These are phyloP conservation scores for Merodon equestris DNA, from an alignment of 2,888 invertebrate genomes.

Conservation along the genomic window DNA sequence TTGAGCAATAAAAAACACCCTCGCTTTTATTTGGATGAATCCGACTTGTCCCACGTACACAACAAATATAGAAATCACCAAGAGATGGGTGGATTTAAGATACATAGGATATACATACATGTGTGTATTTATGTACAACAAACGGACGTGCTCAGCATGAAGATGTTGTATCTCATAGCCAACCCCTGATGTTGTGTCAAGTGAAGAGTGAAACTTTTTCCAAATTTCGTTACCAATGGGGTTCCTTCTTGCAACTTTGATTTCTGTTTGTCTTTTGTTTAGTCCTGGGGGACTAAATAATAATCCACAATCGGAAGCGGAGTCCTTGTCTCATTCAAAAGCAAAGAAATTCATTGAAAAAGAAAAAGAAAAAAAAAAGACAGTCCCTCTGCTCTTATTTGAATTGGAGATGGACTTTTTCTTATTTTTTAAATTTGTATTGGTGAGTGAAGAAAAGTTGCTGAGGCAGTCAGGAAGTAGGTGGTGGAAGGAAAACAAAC, in stretches of 20 bases:
- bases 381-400: not conserved
- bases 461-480: conserved; percentile 22
- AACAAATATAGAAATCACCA: too few relatives aligned
- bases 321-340: conserved; percentile 46
- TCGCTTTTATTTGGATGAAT: conserved; percentile 28
- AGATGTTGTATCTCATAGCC: conserved; percentile 64
- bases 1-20: conserved; percentile 52
- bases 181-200: conserved; percentile 67
- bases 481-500: conserved; percentile 44
- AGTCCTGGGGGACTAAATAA: conserved; percentile 67
- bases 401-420: conserved; percentile 24
- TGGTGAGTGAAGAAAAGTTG: conserved; percentile 31
- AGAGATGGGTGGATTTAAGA: conserved; percentile 18
- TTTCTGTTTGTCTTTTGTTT: conserved; percentile 78
- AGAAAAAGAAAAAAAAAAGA: conserved; percentile 30
- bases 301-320: conserved; percentile 61
- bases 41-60: conserved; percentile 22
- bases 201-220: conserved; percentile 71
- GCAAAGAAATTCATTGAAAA: conserved; percentile 35
- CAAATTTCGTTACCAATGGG: conserved; percentile 71
- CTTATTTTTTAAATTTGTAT: conserved; percentile 35
- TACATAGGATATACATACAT: not conserved
- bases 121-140: conserved; percentile 71
- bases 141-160: conserved; percentile 78
- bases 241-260: conserved; percentile 76